Evolutionary conservation across 1,140 invertebrate genomes (phyloP), one percentile per base, ranked within the genome.

Genomic region (Octopus bimaculoides): DNA sequence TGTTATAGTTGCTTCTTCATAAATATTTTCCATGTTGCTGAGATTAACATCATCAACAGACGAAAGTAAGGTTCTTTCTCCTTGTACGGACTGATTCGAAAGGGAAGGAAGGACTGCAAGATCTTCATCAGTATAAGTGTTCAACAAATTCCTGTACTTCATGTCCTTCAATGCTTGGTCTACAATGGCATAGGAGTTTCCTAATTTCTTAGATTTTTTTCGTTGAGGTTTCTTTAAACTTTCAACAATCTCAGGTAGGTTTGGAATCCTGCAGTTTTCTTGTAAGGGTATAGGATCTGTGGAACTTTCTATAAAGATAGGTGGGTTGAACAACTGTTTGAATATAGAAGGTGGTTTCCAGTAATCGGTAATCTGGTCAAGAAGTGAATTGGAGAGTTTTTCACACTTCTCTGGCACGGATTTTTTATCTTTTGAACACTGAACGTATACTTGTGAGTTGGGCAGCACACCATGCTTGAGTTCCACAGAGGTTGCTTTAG

Each of bases 241-340:
- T 17, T 71, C 66, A 71, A 71, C 66, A 71, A 71, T 71, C 26
- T 71, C 66, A n/a, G 66, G 66, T 71, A 71, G 26, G 14, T 71
- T 71, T 5, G 66, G 66, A 20, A 71, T 71, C 66, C 14, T 9
- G 66, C 66, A 71, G 66, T 71, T 71, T n/a, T 14, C 66, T n/a
- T 71, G 17, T 20, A 71, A 20, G 17, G 66, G 66, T n/a, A 71
- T 71, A 17, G 66, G 66, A 20, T 71, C 66, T 10, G 66, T 71
- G 66, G 66, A 71, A 71, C 66, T 71, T 20, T 71, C 66, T 10
- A 71, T 71, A 17, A 71, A 71, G 66, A 71, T 71, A 14, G 66
- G 66, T 71, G 66, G 66, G 66, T 71, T 71, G 14, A 71, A 71
- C 66, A 71, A 71, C 66, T 71, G 66, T 20, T 71, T 71, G 17